Percentiles rank a stretch among this genome's conserved stretches.
These are phyloP conservation scores for Luperina nickerlii DNA, from an alignment of 2,888 invertebrate genomes.

Conservation along the genomic window DNA sequence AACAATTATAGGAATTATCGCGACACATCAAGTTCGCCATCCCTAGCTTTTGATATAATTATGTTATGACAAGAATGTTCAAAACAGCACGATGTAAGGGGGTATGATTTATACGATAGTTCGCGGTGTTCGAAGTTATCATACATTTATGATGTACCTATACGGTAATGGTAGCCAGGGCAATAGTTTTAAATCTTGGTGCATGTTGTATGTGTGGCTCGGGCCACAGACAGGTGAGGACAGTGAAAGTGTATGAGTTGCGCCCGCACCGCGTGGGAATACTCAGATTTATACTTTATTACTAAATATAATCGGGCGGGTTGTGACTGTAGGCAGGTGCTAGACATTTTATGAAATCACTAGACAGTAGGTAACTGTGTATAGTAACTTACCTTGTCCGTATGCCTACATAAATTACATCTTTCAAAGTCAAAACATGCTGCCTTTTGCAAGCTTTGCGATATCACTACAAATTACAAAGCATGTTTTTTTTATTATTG, in stretches of 20 bases:
- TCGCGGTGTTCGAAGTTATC: background rate
- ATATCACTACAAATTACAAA: background rate
- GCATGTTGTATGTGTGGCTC: background rate
- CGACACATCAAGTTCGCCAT: too few relatives aligned
- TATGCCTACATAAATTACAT: too few relatives aligned
- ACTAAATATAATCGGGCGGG: slow-evolving; percentile 26
- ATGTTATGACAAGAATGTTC: background rate
- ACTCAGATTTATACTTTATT: slow-evolving; percentile 48
- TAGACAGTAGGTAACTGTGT: background rate
- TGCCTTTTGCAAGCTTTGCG: background rate
- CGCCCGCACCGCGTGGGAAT: slow-evolving; percentile 49
- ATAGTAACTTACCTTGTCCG: background rate
- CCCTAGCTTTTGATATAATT: too few relatives aligned
- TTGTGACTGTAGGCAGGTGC: background rate
- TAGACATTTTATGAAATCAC: slow-evolving; percentile 10
- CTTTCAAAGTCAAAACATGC: too few relatives aligned
- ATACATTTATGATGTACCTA: background rate
- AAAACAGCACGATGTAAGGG: background rate
- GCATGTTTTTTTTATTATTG: background rate
- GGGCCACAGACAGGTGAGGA: slow-evolving; percentile 46
- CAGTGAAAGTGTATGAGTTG: slow-evolving; percentile 55
- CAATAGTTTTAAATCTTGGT: slow-evolving; percentile 10
- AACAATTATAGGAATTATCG: too few relatives aligned
- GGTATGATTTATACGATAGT: background rate
- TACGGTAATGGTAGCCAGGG: slow-evolving; percentile 4